These are phyloP conservation scores for Pipistrellus nathusii DNA, from an alignment of 2,797 vertebrate genomes.

Conservation along the genomic window DNA sequence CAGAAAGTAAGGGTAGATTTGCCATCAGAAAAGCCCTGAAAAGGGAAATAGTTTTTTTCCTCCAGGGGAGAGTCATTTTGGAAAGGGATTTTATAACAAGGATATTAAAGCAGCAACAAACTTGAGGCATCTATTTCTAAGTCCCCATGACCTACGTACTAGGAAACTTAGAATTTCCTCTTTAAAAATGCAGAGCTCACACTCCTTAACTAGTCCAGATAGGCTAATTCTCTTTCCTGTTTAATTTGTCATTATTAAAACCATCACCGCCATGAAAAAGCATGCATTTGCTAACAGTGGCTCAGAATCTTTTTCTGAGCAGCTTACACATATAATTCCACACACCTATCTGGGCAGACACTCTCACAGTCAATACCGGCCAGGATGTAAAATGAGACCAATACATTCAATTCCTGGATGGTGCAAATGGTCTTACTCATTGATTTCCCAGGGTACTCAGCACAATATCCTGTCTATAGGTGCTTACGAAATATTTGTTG, in stretches of 20 bases:
- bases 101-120: neutral
- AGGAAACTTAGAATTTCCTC: neutral
- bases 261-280: neutral
- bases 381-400: neutral
- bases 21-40: neutral
- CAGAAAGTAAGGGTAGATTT: neutral
- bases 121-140: neutral
- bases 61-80: neutral
- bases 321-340: neutral
- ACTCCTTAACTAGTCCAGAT: neutral
- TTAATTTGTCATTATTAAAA: conserved; percentile 32
- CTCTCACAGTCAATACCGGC: neutral
- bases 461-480: neutral
- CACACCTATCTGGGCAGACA: neutral
- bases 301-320: neutral
- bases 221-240: neutral
- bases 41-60: neutral
- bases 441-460: neutral
- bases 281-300: neutral
- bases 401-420: neutral
- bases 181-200: neutral
- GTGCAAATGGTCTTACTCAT: neutral
- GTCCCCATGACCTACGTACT: neutral
- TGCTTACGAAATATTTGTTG: conserved; percentile 41
- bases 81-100: neutral